phyloP scores from a whole-genome alignment of 2,113 vertebrate genomes.

The Cairina moschata region DNA sequence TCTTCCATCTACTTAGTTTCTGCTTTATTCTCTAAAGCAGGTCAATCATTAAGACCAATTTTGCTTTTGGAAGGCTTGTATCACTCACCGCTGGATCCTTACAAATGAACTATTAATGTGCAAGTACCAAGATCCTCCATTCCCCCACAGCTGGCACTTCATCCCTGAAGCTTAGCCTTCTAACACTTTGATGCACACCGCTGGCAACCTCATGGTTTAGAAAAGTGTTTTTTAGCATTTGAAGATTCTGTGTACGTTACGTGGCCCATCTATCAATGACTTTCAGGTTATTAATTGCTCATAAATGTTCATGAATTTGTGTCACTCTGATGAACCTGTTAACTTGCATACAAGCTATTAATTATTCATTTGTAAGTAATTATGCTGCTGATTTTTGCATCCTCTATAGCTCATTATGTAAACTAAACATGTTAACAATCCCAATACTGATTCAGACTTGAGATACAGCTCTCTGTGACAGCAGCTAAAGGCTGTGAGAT shows the following conservation, averaged over 20 bases:
- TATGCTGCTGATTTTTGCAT: constrained; percentile 59
- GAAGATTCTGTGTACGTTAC: background rate
- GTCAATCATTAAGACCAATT: background rate
- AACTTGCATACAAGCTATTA: constrained; percentile 46
- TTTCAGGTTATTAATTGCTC: constrained; percentile 67
- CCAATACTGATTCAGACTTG: constrained; percentile 7
- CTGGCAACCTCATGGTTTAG: constrained; percentile 12
- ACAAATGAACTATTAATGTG: constrained; percentile 13
- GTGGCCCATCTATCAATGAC: constrained; percentile 1
- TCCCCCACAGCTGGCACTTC: background rate
- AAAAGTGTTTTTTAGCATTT: constrained; percentile 23
- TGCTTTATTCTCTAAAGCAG: background rate
- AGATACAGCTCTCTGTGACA: constrained; percentile 1
- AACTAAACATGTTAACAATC: constrained; percentile 47
- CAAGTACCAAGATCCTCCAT: background rate
- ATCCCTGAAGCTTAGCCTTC: background rate
- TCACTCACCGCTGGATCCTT: constrained; percentile 7
- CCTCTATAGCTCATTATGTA: constrained; percentile 51
- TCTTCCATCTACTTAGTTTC: background rate
- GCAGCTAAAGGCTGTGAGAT: background rate
- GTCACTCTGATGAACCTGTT: constrained; percentile 60
- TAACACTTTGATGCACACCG: background rate
- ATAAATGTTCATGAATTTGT: constrained; percentile 72
- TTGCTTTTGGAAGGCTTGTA: background rate
- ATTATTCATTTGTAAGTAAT: constrained; percentile 74